Conservation (phyloP, 2,888 invertebrate species). For the Colletes collaris region DNA sequence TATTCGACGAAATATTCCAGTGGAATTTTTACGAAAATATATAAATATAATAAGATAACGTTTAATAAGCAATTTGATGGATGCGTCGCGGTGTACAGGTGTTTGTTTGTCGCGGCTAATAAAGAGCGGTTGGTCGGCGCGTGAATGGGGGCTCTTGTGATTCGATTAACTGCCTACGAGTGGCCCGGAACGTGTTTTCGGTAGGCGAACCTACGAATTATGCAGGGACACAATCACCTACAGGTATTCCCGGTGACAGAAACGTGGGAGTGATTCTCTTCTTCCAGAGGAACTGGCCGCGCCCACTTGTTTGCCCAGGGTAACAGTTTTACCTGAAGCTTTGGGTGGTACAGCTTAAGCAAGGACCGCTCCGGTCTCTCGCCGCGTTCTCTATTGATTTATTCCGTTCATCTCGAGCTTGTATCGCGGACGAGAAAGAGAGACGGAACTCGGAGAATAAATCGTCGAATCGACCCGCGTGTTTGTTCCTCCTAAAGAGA, state of each 20-base stretch:
- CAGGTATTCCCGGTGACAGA: conserved; percentile 50
- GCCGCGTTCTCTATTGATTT: conserved; percentile 54
- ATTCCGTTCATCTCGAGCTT: conserved; percentile 45
- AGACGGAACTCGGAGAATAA: not conserved
- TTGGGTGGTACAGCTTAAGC: conserved; percentile 42
- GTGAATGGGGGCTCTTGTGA: conserved; percentile 28
- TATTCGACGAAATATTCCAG: too few relatives aligned
- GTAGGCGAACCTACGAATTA: conserved; percentile 52
- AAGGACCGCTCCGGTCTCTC: conserved; percentile 17
- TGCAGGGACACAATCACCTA: conserved; percentile 38
- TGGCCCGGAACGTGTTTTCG: conserved; percentile 27
- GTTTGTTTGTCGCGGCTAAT: conserved; percentile 12
- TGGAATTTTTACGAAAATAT: too few relatives aligned
- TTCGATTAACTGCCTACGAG: conserved; percentile 30
- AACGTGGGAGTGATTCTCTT: conserved; percentile 66
- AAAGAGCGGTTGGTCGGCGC: not conserved
- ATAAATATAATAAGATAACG: too few relatives aligned
- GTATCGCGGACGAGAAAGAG: not conserved
- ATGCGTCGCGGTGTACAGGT: too few relatives aligned
- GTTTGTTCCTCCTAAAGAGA: conserved; percentile 48
- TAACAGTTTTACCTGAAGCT: conserved; percentile 75
- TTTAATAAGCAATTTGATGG: too few relatives aligned
- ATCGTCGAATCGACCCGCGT: not conserved
- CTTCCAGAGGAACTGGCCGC: conserved; percentile 64
- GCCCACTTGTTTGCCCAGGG: conserved; percentile 78